These are phyloP conservation scores for Zonitis immaculata DNA, from an alignment of 2,888 invertebrate genomes.

Conservation along the genomic window DNA sequence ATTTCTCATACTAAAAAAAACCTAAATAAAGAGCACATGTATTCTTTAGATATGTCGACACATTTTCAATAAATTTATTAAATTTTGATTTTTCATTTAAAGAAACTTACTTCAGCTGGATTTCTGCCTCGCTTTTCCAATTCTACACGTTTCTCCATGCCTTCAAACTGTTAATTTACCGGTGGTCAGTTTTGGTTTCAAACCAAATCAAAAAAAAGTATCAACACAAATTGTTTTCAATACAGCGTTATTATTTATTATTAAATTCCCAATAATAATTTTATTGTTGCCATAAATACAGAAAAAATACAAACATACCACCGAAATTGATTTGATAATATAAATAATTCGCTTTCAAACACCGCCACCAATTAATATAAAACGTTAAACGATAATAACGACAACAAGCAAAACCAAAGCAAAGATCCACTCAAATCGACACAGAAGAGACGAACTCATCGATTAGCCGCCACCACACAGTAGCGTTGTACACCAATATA, in stretches of 20 bases:
- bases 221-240: slow-evolving; percentile 1
- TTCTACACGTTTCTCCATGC: slow-evolving; percentile 93
- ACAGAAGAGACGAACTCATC: slow-evolving; percentile 36
- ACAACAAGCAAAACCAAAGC: slow-evolving; percentile 2
- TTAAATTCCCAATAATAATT: too few relatives aligned
- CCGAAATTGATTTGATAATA: slow-evolving; percentile 5
- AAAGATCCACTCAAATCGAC: not conserved
- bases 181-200: not conserved
- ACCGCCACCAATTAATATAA: too few relatives aligned
- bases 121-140: slow-evolving; percentile 89
- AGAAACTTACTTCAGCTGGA: slow-evolving; percentile 85
- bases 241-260: too few relatives aligned
- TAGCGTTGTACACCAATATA: slow-evolving; percentile 9
- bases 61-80: slow-evolving; percentile 11
- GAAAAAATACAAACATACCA: too few relatives aligned
- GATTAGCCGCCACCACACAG: slow-evolving; percentile 37
- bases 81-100: too few relatives aligned
- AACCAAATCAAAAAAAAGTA: slow-evolving; percentile 4
- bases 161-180: not conserved
- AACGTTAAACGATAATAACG: slow-evolving; percentile 17
- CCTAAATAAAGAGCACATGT: slow-evolving; percentile 21
- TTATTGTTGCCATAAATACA: too few relatives aligned
- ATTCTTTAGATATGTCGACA: slow-evolving; percentile 25
- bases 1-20: too few relatives aligned
- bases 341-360: slow-evolving; percentile 18